phyloP scores from a whole-genome alignment of 2,113 vertebrate genomes.

The Gavialis gangeticus region DNA sequence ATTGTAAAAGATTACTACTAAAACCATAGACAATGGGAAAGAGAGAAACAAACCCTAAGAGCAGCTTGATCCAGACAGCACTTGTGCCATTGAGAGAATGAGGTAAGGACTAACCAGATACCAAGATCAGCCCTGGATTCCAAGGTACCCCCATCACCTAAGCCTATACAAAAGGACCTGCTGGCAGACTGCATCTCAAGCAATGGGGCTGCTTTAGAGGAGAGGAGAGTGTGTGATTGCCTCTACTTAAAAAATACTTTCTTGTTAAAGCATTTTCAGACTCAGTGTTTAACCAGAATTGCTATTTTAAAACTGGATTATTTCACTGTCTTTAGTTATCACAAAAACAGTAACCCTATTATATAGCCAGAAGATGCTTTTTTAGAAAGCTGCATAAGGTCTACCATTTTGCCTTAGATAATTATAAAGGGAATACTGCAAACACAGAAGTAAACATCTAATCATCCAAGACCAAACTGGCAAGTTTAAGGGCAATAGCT shows the following conservation, averaged over 20 bases:
- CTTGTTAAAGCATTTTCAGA: background rate
- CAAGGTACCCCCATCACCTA: background rate
- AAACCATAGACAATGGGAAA: background rate
- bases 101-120: background rate
- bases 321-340: background rate
- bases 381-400: background rate
- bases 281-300: background rate
- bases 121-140: background rate
- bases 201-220: background rate
- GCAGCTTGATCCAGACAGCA: background rate
- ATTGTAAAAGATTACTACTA: background rate
- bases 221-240: background rate
- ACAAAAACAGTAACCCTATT: background rate
- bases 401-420: background rate
- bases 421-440: background rate
- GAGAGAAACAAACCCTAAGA: background rate
- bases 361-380: background rate
- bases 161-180: background rate
- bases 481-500: background rate
- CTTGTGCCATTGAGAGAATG: background rate
- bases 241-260: background rate
- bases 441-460: background rate
- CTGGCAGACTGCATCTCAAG: background rate
- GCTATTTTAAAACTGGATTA: background rate
- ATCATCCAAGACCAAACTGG: background rate